Conservation (phyloP, 2,113 vertebrate species). For the Caloenas nicobarica region DNA sequence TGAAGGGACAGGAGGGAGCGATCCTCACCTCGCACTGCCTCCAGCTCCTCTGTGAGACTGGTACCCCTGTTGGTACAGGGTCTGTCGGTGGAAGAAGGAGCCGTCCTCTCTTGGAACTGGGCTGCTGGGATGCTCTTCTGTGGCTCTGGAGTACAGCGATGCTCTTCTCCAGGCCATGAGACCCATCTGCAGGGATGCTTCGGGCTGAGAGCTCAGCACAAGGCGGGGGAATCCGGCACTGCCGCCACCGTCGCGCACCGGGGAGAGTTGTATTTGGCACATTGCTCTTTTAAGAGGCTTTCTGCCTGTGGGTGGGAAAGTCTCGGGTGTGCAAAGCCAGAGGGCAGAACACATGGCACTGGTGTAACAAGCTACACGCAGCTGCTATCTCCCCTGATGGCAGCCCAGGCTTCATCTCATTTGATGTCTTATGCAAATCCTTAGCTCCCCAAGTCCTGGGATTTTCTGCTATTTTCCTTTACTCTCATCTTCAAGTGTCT, state of each 20-base stretch:
- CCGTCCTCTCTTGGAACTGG: not conserved
- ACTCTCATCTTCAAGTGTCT: constrained; percentile 37
- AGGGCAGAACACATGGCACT: constrained; percentile 52
- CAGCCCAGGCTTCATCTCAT: constrained; percentile 24
- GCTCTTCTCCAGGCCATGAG: not conserved
- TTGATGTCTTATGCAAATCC: constrained; percentile 69
- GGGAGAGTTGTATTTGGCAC: not conserved
- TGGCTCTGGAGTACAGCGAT: not conserved
- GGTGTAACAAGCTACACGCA: not conserved
- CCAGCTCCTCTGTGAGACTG: not conserved
- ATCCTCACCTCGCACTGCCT: not conserved
- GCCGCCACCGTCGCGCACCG: accelerated
- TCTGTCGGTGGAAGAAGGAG: accelerated
- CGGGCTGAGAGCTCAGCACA: not conserved
- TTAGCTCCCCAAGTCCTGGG: constrained; percentile 7
- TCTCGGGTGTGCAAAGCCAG: constrained; percentile 33
- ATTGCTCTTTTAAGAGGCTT: constrained; percentile 5
- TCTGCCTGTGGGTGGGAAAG: constrained; percentile 16
- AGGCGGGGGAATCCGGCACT: accelerated
- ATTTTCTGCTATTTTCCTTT: constrained; percentile 55
- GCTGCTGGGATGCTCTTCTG: not conserved
- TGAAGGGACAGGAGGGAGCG: not conserved
- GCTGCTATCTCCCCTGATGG: not conserved
- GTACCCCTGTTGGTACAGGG: no score
- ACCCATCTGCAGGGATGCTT: not conserved